A percentile compares a stretch with the other conserved stretches of the same genome.
These are phyloP conservation scores for Heliconius hermathena DNA, from an alignment of 1,140 invertebrate genomes.

Conservation along the genomic window DNA sequence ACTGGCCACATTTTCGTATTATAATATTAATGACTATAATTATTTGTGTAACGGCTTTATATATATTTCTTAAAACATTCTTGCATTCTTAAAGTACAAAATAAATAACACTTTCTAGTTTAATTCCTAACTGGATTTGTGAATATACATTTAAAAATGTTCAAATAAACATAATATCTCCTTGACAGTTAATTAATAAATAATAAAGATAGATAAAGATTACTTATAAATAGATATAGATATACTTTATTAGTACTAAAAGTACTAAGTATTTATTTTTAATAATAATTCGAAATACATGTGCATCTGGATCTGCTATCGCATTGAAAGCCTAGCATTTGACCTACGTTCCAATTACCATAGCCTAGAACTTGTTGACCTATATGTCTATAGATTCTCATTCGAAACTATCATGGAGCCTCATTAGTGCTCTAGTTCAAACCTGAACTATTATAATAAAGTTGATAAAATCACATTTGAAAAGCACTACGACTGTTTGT, in stretches of 20 bases:
- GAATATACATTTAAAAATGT: too few relatives aligned
- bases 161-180: too few relatives aligned
- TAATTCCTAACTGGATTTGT: too few relatives aligned
- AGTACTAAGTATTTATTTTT: background rate
- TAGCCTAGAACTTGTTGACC: constrained; percentile 26
- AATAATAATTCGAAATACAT: constrained; percentile 5
- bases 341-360: constrained; percentile 27
- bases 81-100: too few relatives aligned
- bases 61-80: too few relatives aligned
- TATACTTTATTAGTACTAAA: background rate
- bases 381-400: constrained; percentile 21
- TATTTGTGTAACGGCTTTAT: too few relatives aligned
- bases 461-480: background rate
- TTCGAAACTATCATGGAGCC: background rate
- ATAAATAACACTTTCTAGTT: too few relatives aligned
- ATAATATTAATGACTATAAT: background rate
- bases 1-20: background rate
- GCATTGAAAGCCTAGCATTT: constrained; percentile 26
- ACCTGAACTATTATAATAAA: constrained; percentile 11
- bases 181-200: background rate
- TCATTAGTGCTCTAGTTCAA: constrained; percentile 20
- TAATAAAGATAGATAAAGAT: constrained; percentile 2
- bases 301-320: constrained; percentile 21
- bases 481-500: background rate
- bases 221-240: too few relatives aligned